Percentiles rank a stretch among this genome's conserved stretches.
phyloP scores from a whole-genome alignment of 2,888 invertebrate genomes.

The Macrophya annulata region DNA sequence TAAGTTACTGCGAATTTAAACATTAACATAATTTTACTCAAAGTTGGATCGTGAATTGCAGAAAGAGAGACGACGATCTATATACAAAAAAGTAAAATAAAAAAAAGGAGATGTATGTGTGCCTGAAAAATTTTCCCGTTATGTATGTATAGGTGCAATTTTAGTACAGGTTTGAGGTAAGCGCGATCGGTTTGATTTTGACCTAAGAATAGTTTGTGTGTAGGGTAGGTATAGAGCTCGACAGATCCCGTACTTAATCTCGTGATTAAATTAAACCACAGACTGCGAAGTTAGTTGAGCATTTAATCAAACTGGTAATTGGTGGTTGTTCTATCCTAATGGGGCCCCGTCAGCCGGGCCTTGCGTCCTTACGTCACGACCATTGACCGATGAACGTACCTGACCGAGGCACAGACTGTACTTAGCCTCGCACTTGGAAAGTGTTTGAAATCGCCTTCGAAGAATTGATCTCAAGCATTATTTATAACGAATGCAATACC shows the following conservation, averaged over 20 bases:
- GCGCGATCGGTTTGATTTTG: not conserved
- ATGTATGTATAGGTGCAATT: not conserved
- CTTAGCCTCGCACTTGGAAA: slow-evolving; percentile 54
- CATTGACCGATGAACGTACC: slow-evolving; percentile 72
- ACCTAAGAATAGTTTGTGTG: slow-evolving; percentile 24
- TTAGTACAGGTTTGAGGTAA: slow-evolving; percentile 5
- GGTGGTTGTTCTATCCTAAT: slow-evolving; percentile 77
- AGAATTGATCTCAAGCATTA: slow-evolving; percentile 49
- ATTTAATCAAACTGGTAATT: slow-evolving; percentile 79
- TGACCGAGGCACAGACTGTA: slow-evolving; percentile 49
- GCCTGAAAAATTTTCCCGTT: not conserved
- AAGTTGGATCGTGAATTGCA: not conserved
- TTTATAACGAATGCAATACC: slow-evolving; percentile 51
- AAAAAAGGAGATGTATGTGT: not conserved
- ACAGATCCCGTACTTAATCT: slow-evolving; percentile 74
- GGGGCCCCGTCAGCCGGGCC: slow-evolving; percentile 68
- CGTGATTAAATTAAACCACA: slow-evolving; percentile 78
- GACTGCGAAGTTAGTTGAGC: slow-evolving; percentile 78
- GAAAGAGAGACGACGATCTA: not conserved
- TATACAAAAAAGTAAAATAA: not conserved
- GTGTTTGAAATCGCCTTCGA: slow-evolving; percentile 53
- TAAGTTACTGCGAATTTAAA: not conserved
- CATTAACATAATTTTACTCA: not conserved
- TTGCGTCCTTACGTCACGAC: slow-evolving; percentile 58
- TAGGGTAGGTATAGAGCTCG: slow-evolving; percentile 15